Percentiles rank a stretch among this genome's conserved stretches.
These are phyloP conservation scores for Drosophila dives DNA, from an alignment of 2,888 invertebrate genomes.

Conservation along the genomic window DNA sequence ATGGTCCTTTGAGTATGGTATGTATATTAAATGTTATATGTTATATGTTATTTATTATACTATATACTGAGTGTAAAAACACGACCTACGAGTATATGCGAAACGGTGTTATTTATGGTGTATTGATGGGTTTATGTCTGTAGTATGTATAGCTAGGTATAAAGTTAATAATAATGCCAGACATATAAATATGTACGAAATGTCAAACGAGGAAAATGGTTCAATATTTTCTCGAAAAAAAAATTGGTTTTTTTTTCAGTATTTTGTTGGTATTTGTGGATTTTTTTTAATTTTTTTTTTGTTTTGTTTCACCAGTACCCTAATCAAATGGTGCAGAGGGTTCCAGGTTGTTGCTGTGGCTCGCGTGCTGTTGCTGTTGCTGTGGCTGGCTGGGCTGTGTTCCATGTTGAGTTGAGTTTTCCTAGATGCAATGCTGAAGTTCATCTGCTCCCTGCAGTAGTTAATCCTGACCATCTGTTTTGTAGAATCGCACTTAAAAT, in stretches of 20 bases:
- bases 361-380: constrained; percentile 32
- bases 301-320: constrained; percentile 84
- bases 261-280: constrained; percentile 19
- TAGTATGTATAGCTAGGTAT: constrained; percentile 30
- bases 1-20: not conserved
- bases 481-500: constrained; percentile 29
- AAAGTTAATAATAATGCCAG: constrained; percentile 41
- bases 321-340: constrained; percentile 78
- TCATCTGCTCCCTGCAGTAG: constrained; percentile 41
- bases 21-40: not conserved
- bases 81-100: constrained; percentile 1
- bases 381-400: constrained; percentile 17
- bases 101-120: constrained; percentile 11
- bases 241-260: constrained; percentile 26
- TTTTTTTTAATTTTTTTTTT: constrained; percentile 59
- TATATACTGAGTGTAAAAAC: not conserved
- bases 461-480: constrained; percentile 36
- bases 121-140: constrained; percentile 9
- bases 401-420: constrained; percentile 18
- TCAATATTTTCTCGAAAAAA: constrained; percentile 33
- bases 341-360: constrained; percentile 38
- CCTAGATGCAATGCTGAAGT: constrained; percentile 24
- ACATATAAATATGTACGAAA: constrained; percentile 52
- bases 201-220: constrained; percentile 58
- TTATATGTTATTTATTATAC: constrained; percentile 9